Evolutionary conservation across 1,140 invertebrate species (phyloP), one percentile per base, ranked within the genome.

Genomic region (Potamilus streckersoni): DNA sequence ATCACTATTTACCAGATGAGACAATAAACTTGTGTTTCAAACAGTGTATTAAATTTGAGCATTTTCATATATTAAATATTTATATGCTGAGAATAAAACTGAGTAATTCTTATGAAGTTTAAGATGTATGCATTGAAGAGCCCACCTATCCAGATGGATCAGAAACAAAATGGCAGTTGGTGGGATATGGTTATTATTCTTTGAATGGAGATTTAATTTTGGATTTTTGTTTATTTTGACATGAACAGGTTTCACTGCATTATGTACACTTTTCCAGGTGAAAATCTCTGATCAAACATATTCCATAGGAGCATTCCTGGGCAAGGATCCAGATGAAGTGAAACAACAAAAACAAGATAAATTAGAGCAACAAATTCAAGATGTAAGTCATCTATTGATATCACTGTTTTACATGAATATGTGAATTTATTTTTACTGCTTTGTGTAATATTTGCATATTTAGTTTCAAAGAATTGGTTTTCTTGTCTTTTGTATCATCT

Each of bases 261-360:
- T 19, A 67, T 49, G 68, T 60, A 12, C n/a, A 64, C 15, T 64
- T 62, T 82, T 78, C n/a, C 76, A 86, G 85, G 67, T 86, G 62
- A 86, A 88, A 76, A 84, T 83, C 20, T 87, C 87, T 58, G 86
- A 88, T 71, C 88, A 88, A 75, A 85, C 86, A 15, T 89, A 88
- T 68, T 88, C 87, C 65, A 83, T 90, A 76, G 86, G 87, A 57
- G 85, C 87, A 59, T 88, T 88, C 70, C 79, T 90, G 58, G 88
- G 88, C 27, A 90, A 88, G 80, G 86, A 88, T 82, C 88, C 88
- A 14, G 85, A 87, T 64, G 85, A 90, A 68, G 87, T 88, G 0
- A 88, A 86, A 78, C 86, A 89, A 76, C 81, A 88, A 62, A 90
- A 90, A 76, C 79, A 85, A 72, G 84, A 87, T 13, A 88, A 87